phyloP scores from a whole-genome alignment of 1,140 invertebrate species.

The Teleogryllus occipitalis region DNA sequence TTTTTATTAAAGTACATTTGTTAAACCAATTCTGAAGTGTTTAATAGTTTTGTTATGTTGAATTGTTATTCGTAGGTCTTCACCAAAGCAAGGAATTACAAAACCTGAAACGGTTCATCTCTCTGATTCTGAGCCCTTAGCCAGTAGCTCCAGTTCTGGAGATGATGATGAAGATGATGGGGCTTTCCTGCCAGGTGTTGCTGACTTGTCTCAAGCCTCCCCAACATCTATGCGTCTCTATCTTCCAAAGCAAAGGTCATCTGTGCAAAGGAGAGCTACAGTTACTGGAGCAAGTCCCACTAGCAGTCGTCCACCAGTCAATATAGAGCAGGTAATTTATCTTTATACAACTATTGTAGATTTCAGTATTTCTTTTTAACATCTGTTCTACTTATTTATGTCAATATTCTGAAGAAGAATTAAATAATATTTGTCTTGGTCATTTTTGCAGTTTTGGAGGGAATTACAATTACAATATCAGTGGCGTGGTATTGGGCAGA shows the following conservation, averaged over 20 bases:
- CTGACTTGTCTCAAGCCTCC: constrained; percentile 27
- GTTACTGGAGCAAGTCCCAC: constrained; percentile 77
- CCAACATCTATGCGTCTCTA: constrained; percentile 49
- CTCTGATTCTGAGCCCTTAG: neutral
- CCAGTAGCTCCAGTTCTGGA: constrained; percentile 11
- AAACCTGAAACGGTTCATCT: neutral
- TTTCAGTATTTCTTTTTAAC: neutral
- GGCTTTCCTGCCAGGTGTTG: constrained; percentile 29
- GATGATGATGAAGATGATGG: constrained; percentile 31
- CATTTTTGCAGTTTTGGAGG: constrained; percentile 50
- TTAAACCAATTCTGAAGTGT: neutral
- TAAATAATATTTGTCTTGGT: constrained; percentile 21
- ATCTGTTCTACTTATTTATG: neutral
- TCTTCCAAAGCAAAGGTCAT: constrained; percentile 60
- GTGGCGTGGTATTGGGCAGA: constrained; percentile 22
- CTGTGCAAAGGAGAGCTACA: constrained; percentile 73
- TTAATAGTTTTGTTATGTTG: neutral
- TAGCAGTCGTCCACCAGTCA: constrained; percentile 51
- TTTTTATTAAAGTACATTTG: no score
- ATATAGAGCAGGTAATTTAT: constrained; percentile 50
- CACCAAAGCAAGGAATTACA: constrained; percentile 4
- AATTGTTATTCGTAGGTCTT: neutral
- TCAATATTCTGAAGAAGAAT: neutral
- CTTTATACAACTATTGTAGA: neutral
- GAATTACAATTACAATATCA: constrained; percentile 34